Percentiles rank a stretch among this genome's conserved stretches.
phyloP scores from a whole-genome alignment of 2,888 invertebrate species.

The Ectemnius continuus region DNA sequence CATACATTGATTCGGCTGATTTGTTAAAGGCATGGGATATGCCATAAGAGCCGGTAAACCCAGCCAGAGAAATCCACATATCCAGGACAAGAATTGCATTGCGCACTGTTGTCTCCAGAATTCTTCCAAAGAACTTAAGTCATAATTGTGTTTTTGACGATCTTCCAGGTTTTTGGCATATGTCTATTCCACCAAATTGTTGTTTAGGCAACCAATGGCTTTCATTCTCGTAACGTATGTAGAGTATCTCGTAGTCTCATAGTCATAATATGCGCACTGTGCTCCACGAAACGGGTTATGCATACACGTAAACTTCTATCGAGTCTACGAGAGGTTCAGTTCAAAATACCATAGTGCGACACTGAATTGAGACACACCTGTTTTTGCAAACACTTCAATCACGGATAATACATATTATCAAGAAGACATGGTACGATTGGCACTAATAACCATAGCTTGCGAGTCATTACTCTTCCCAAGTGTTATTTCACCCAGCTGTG shows the following conservation, averaged over 20 bases:
- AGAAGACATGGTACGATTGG: conserved; percentile 49
- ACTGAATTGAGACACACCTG: conserved; percentile 44
- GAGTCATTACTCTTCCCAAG: no score
- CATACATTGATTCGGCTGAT: conserved; percentile 50
- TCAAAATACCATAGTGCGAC: conserved; percentile 35
- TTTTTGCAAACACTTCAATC: conserved; percentile 41
- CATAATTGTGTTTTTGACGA: neutral
- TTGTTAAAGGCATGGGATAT: conserved; percentile 67
- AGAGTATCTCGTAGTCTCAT: conserved; percentile 42
- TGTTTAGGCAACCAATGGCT: conserved; percentile 20
- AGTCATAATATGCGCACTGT: conserved; percentile 25
- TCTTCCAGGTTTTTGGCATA: conserved; percentile 7
- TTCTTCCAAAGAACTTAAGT: no score
- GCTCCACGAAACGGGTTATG: conserved; percentile 32
- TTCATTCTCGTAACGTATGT: conserved; percentile 48
- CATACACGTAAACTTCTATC: conserved; percentile 10
- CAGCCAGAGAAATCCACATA: conserved; percentile 72
- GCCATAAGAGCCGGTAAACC: conserved; percentile 69
- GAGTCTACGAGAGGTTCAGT: no score
- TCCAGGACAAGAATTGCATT: conserved; percentile 70
- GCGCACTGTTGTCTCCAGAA: conserved; percentile 41
- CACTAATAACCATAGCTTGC: conserved; percentile 16
- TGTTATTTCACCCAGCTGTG: no score
- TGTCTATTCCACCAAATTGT: neutral
- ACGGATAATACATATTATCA: conserved; percentile 55